phyloP scores from a whole-genome alignment of 2,113 vertebrate species.

The Zootoca vivipara region DNA sequence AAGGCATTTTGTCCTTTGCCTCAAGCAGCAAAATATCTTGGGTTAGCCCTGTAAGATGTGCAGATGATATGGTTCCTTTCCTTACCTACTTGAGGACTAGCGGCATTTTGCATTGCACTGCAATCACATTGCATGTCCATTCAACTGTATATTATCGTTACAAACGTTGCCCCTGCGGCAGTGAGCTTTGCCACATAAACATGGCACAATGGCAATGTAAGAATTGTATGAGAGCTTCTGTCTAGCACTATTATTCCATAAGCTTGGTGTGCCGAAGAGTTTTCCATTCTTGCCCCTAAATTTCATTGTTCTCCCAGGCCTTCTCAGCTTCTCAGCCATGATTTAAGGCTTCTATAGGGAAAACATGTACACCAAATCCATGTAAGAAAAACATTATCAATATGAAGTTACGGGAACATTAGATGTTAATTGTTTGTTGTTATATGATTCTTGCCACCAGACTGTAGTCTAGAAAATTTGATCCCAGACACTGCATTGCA shows the following conservation, averaged over 20 bases:
- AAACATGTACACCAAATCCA: neutral
- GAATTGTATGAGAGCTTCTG: neutral
- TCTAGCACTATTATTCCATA: neutral
- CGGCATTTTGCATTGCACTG: neutral
- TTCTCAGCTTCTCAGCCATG: neutral
- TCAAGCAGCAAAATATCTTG: too few species aligned
- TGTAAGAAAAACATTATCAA: neutral
- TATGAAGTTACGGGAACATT: neutral
- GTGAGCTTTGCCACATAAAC: neutral
- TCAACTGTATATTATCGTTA: neutral
- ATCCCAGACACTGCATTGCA: neutral
- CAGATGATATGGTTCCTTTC: neutral
- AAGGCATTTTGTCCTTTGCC: too few species aligned
- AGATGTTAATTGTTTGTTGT: neutral
- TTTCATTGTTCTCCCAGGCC: neutral
- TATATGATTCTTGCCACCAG: neutral
- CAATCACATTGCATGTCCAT: neutral
- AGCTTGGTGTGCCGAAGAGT: neutral
- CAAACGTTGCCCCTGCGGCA: neutral
- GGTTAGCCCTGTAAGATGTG: too few species aligned
- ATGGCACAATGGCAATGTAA: neutral
- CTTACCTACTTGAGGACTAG: neutral
- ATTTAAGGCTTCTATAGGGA: neutral
- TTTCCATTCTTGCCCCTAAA: neutral
- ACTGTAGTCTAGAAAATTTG: neutral